Evolutionary conservation across 2,888 invertebrate genomes (phyloP), one percentile per base, ranked within the genome.

Genomic region (Microctonus brassicae): DNA sequence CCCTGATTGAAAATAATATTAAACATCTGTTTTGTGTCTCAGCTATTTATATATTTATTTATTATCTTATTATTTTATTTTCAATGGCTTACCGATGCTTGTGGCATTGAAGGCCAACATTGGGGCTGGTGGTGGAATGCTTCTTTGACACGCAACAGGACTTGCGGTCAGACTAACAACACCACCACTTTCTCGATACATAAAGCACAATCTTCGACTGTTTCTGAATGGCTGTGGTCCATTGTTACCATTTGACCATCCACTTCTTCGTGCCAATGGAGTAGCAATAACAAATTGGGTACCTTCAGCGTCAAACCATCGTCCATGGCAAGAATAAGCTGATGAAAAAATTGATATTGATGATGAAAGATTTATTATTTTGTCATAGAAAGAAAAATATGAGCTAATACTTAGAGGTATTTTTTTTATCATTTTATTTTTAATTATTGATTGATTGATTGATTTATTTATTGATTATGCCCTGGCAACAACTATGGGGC

Each of bases 301-400:
- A 77, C 94, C 94, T 87, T 96, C 96, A 82, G 94, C 92, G 75
- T 87, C 87, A 81, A 86, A 84, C 96, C 96, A 96, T 58, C 94
- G 92, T 64, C 96, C 96, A 87, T 96, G 96, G 87, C 96, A 96
- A 52, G 94, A 94, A 89, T 96, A 96, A 73, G 94, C 96, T 95
- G 89, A 20, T 87, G 88, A 75, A 77, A 61, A 73, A 68, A 75
- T 74, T 65, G 64, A 52, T 29, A 34, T 22, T 22, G 6, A 42
- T 4, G 4, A 39, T n/a, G n/a, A 39, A 39, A 39, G n/a, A 13
- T 53, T 63, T 10, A 60, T 26, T n/a, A n/a, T n/a, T n/a, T n/a
- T n/a, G n/a, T n/a, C n/a, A n/a, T n/a, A n/a, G n/a, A n/a, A n/a
- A n/a, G n/a, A n/a, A n/a, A n/a, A n/a, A n/a, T n/a, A n/a, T n/a